phyloP scores from a whole-genome alignment of 2,888 invertebrate species.

The Gymnocheta viridis region DNA sequence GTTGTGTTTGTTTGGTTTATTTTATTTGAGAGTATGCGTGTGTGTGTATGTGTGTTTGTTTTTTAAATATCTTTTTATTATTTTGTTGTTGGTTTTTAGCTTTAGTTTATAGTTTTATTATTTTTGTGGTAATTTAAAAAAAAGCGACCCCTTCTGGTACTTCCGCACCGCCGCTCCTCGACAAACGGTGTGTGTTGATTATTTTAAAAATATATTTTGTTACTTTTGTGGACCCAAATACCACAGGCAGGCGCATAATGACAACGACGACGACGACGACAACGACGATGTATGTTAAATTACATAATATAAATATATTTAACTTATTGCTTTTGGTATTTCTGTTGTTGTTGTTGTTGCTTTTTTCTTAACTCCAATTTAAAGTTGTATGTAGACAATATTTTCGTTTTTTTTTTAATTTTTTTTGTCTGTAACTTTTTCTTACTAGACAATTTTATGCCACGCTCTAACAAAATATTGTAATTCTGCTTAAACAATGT shows the following conservation, averaged over 20 bases:
- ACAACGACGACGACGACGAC: conserved; percentile 21
- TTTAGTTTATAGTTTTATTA: conserved; percentile 39
- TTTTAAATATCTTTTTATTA: background rate
- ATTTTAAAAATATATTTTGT: conserved; percentile 23
- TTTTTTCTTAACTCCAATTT: conserved; percentile 35
- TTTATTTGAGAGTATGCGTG: background rate
- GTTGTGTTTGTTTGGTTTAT: conserved; percentile 42
- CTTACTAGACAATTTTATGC: conserved; percentile 21
- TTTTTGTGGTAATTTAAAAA: conserved; percentile 33
- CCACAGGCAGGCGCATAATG: conserved; percentile 40
- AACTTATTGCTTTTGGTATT: conserved; percentile 24
- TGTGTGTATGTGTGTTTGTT: background rate
- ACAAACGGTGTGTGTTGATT: conserved; percentile 43
- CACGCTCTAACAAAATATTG: conserved; percentile 2
- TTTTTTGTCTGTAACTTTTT: background rate
- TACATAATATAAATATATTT: conserved; percentile 60
- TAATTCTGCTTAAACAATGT: conserved; percentile 28
- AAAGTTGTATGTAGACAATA: conserved; percentile 25
- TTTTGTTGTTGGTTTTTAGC: background rate
- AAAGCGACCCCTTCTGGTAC: conserved; percentile 36
- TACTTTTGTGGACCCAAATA: conserved; percentile 39
- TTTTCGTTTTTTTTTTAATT: background rate
- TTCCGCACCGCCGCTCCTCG: conserved; percentile 35
- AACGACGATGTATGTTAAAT: conserved; percentile 47
- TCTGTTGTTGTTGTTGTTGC: conserved; percentile 9